A percentile compares a stretch with the other conserved stretches of the same genome.
Evolutionary conservation across 2,113 vertebrate species (phyloP).

Genomic region (Hemichromis elongatus): DNA sequence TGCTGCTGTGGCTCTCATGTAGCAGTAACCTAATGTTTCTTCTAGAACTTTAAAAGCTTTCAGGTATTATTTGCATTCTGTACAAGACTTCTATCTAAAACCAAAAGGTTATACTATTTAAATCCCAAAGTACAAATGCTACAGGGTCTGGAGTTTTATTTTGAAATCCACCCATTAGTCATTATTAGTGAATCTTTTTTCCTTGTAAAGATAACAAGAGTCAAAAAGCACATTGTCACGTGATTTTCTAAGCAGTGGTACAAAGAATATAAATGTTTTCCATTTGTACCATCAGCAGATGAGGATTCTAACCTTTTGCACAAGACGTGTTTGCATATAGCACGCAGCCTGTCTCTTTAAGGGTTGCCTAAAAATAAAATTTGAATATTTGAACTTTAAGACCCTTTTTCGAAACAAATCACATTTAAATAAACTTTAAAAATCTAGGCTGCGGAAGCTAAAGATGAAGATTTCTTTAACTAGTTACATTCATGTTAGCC

Average conservation of each 20-base stretch:
- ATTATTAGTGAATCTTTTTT: not conserved
- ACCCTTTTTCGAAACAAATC: not conserved
- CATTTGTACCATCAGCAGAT: not conserved
- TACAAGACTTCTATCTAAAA: not conserved
- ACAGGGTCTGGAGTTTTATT: not conserved
- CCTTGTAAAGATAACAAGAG: not conserved
- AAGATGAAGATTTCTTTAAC: not conserved
- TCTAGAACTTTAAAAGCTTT: not conserved
- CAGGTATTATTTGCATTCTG: not conserved
- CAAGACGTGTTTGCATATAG: not conserved
- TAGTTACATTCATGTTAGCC: not conserved
- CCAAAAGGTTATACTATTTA: not conserved
- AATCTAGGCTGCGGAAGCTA: rapidly evolving
- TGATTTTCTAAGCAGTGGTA: not conserved
- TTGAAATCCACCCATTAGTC: not conserved
- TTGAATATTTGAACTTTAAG: not conserved
- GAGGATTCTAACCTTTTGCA: not conserved
- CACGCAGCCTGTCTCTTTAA: not conserved
- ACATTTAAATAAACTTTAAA: not conserved
- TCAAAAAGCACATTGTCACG: not conserved
- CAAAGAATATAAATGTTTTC: not conserved
- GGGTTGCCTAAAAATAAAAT: not conserved
- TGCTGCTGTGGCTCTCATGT: not conserved
- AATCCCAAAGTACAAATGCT: not conserved
- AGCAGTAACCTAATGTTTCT: not conserved